Percentiles rank a stretch among this genome's conserved stretches.
These are phyloP conservation scores for Bicyclus anynana DNA, from an alignment of 1,140 invertebrate genomes.

Conservation along the genomic window DNA sequence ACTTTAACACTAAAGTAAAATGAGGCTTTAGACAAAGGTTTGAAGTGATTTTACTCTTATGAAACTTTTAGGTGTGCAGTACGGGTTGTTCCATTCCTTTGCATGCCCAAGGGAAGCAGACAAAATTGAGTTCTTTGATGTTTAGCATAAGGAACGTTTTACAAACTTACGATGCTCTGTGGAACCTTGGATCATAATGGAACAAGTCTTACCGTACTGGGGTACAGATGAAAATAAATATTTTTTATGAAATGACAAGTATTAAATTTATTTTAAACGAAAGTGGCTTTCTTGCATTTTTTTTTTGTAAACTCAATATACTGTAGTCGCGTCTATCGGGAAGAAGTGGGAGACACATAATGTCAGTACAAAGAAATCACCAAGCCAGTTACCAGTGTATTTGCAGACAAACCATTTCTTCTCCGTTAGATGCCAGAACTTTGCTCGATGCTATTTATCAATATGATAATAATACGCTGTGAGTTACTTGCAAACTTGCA, in stretches of 20 bases:
- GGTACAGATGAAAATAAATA: constrained; percentile 36
- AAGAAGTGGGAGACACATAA: constrained; percentile 41
- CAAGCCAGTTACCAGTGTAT: constrained; percentile 64
- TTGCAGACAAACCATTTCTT: constrained; percentile 43
- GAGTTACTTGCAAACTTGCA: constrained; percentile 63
- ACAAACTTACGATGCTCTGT: too few relatives aligned
- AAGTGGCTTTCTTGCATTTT: constrained; percentile 37
- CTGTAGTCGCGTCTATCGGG: constrained; percentile 33
- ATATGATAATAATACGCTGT: constrained; percentile 62
- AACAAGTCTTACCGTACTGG: too few relatives aligned
- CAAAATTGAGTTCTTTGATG: too few relatives aligned
- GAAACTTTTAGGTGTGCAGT: too few relatives aligned
- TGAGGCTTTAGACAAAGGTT: too few relatives aligned
- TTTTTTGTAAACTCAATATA: constrained; percentile 27
- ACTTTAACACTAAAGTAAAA: too few relatives aligned
- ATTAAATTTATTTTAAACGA: constrained; percentile 60
- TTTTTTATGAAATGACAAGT: constrained; percentile 75
- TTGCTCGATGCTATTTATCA: constrained; percentile 57
- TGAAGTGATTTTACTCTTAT: too few relatives aligned
- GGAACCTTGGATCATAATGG: too few relatives aligned
- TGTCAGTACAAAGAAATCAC: constrained; percentile 64
- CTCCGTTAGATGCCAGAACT: constrained; percentile 36
- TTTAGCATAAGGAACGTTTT: too few relatives aligned
- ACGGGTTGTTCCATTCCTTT: too few relatives aligned
- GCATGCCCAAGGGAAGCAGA: too few relatives aligned